Base-by-base conservation (phyloP, 2,888 invertebrate genomes). In the Ptycholaimellus sp. region DNA sequence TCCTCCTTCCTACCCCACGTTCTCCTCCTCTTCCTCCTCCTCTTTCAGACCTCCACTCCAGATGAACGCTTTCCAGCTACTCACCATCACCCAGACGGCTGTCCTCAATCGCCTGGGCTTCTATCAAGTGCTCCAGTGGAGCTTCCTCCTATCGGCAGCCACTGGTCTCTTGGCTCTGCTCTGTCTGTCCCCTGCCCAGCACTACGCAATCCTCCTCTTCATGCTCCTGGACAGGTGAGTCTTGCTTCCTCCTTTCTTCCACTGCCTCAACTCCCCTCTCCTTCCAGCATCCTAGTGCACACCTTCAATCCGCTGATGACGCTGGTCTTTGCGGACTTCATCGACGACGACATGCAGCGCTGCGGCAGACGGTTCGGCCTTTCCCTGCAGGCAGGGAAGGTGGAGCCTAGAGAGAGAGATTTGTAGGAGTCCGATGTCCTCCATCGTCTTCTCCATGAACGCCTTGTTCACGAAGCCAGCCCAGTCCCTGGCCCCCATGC, bases 391-490 rank as follows among this genome's bases (percentile, higher is more conserved):
- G n/a, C n/a, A n/a, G n/a, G n/a, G n/a, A n/a, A n/a, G n/a, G n/a
- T n/a, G n/a, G n/a, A n/a, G n/a, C n/a, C n/a, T n/a, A n/a, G n/a
- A n/a, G n/a, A n/a, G n/a, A n/a, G n/a, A 39, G 44, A 29, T 19
- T 40, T 42, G 16, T 35, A 47, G 48, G 31, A 40, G 44, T 13
- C 42, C 49, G 1, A 36, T 54, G 14, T 51, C 54, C 1, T 54
- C 53, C 2, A 37, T 55, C 6, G 46, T 56, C 27, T 55, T 55
- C 44, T 46, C 49, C 28, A 35, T 55, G 20, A 55, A 55, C 35
- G 55, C 55, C 1, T 42, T 55, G n/a, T 44, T 55, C 30, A 47
- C 48, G 17, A 55, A 55, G 40, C 55, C 55, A 6, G 53, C 55
- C 1, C 49, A 50, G 32, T 54, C 53, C 2, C 40, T 55, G 4